Evolutionary conservation across 2,888 invertebrate genomes (phyloP).

Genomic region (Alsophila aescularia): DNA sequence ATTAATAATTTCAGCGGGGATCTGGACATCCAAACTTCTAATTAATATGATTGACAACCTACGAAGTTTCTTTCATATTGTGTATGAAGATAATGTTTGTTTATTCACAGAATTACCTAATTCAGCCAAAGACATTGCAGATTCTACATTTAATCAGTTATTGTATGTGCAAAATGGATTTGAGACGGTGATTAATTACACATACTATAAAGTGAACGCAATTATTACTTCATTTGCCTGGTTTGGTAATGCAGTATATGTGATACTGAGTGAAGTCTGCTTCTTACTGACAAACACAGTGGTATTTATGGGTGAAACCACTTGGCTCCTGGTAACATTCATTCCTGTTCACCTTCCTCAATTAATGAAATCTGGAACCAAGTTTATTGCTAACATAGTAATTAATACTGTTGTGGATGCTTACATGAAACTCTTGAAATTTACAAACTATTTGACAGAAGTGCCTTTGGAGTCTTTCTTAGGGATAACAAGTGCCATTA

Average conservation of each 20-base stretch:
- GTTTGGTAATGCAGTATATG: conserved; percentile 46
- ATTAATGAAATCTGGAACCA: conserved; percentile 52
- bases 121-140: conserved; percentile 44
- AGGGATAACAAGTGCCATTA: conserved; percentile 68
- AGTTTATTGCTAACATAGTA: conserved; percentile 47
- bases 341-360: conserved; percentile 71
- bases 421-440: conserved; percentile 65
- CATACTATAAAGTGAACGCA: conserved; percentile 45
- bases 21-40: conserved; percentile 51
- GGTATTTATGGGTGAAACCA: conserved; percentile 66
- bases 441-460: conserved; percentile 76
- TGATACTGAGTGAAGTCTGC: conserved; percentile 58
- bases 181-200: conserved; percentile 40
- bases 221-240: conserved; percentile 46
- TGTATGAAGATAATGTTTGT: conserved; percentile 73
- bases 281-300: conserved; percentile 56
- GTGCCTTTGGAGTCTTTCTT: conserved; percentile 77
- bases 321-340: conserved; percentile 74
- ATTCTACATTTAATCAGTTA: conserved; percentile 28
- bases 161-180: conserved; percentile 47
- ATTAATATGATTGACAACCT: conserved; percentile 48
- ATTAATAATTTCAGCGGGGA: conserved; percentile 60
- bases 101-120: conserved; percentile 71
- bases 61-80: conserved; percentile 65
- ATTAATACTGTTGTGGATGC: conserved; percentile 51